Base-by-base conservation (phyloP, 2,113 vertebrate genomes). In the Vireo altiloquus region DNA sequence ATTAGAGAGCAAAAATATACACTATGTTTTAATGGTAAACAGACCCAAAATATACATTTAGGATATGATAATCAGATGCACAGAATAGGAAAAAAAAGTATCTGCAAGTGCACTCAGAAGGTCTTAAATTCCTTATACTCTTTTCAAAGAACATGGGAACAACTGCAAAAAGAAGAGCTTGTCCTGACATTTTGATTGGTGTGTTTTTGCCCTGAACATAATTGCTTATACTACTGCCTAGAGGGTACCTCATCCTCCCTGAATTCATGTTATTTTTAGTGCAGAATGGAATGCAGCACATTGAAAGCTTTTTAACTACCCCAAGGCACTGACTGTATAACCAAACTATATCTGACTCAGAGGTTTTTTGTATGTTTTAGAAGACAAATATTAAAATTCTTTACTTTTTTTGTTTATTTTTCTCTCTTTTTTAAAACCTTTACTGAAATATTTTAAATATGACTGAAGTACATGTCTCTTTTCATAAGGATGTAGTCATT, bases 211-310 rank as follows among this genome's bases (percentile, higher is more conserved):
- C 86, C 79, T 11, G 10, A 90, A 92, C n/a, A 30, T 37, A 92
- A 91, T 69, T 93, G 70, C 60, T 96, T 91, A 63, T 82, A 89
- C 57, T 89, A 74, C 50, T 89, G 88, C 86, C 92, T 78, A 72
- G 59, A 75, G 80, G 84, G 71, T 85, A 88, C 49, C 64, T 93
- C 25, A 70, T 95, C 35, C 49, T 93, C 70, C 46, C 52, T 81
- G 80, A 88, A 87, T 60, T 89, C 53, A 75, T 7, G 2, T 76
- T 95, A 96, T 96, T 94, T 96, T 97, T 96, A 95, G 75, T 33
- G 31, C 63, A 88, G 79, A 87, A 94, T 28, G 37, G 77, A 96
- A 96, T 50, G 28, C 27, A 91, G 77, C 64, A 95, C 46, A 85
- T 14, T 65, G 47, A 12, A 95, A 85, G 39, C 27, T 49, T 94